phyloP scores from a whole-genome alignment of 2,797 vertebrate species.

The Triplophysa yarkandensis region DNA sequence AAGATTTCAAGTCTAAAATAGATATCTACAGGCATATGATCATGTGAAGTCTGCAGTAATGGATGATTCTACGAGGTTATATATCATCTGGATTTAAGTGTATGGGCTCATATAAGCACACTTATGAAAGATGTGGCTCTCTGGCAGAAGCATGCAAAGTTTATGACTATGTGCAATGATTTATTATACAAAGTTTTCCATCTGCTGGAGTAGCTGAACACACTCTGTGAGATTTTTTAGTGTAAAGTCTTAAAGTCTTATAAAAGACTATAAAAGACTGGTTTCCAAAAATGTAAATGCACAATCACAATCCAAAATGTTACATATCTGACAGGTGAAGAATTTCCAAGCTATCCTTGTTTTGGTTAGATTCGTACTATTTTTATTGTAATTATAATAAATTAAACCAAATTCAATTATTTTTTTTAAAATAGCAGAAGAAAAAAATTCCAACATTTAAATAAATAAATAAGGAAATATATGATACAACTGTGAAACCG shows the following conservation, averaged over 20 bases:
- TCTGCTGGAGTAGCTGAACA: background rate
- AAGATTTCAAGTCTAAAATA: background rate
- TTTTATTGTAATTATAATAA: too few relatives aligned
- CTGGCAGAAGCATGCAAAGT: background rate
- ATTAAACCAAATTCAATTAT: too few relatives aligned
- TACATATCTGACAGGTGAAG: too few relatives aligned
- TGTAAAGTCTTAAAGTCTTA: too few relatives aligned
- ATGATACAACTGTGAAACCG: too few relatives aligned
- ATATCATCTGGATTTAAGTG: background rate
- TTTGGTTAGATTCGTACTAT: too few relatives aligned
- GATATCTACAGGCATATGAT: background rate
- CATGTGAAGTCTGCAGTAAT: conserved; percentile 1
- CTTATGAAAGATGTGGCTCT: conserved; percentile 7
- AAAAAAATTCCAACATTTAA: too few relatives aligned
- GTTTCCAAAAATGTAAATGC: too few relatives aligned
- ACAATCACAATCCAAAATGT: too few relatives aligned
- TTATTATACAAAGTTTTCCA: conserved; percentile 36
- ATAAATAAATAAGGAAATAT: too few relatives aligned
- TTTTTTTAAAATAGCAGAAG: too few relatives aligned
- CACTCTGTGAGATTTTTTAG: background rate
- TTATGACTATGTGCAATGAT: conserved; percentile 28
- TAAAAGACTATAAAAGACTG: background rate
- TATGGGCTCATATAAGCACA: background rate
- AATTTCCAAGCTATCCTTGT: too few relatives aligned
- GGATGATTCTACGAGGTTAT: conserved; percentile 22